Base-by-base conservation (phyloP, 1,140 invertebrate genomes). In the Bombus impatiens region DNA sequence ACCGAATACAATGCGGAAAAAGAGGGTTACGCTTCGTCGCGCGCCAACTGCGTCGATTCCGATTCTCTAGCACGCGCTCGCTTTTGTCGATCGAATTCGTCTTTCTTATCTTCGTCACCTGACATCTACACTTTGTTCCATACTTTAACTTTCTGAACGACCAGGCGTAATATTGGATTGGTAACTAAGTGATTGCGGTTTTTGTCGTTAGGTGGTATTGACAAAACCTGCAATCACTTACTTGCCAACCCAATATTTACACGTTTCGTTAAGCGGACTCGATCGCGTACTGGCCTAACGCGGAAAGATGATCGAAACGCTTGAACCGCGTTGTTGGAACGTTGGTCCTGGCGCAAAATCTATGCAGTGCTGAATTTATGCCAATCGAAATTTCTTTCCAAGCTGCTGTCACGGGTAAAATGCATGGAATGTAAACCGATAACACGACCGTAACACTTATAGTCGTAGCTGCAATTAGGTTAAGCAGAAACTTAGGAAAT, bases 401-500 rank as follows among this genome's bases (percentile, higher is more conserved):
- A 85, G 72, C 35, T 65, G 35, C 37, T 59, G 67, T 42, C 53
- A 18, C 35, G 15, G 47, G 0, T n/a, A 47, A 62, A 74, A 65
- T 79, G 47, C 76, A 79, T 72, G 40, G 68, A 28, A 62, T 1
- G 5, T 22, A n/a, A 3, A 12, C n/a, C 28, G 10, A 8, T 22
- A 25, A 22, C n/a, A 12, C 15, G 2, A 6, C n/a, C 12, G 59
- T 47, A 47, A 47, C 47, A 47, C 47, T 47, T 47, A 6, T 2
- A 47, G 1, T 5, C 1, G 5, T n/a, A n/a, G 12, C 13, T 6
- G 65, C 12, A 79, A 79, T 37, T 84, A 47, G 67, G 53, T 84
- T 84, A 79, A 47, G 59, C 65, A 70, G 65, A 78, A 84, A 84
- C 47, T 84, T 72, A 53, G 53, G 22, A 22, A 53, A 53, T 53